Evolutionary conservation across 2,888 invertebrate genomes (phyloP).

Genomic region (Mesorhabditis belari): DNA sequence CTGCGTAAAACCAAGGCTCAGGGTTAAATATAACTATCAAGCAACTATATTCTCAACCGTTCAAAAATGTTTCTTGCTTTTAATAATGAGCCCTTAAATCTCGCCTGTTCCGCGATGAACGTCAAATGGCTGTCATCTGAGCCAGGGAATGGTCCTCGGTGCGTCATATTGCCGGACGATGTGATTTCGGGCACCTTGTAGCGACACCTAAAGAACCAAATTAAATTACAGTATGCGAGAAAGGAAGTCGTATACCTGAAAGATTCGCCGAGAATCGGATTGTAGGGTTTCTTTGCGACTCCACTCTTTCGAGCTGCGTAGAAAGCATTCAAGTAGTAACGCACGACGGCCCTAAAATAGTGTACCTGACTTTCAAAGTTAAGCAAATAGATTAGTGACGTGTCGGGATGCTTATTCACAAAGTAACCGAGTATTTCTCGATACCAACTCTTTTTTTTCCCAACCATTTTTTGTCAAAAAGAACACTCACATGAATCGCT

Average conservation of each 20-base stretch:
- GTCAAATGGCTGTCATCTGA: conserved; percentile 76
- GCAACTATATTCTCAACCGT: too few relatives aligned
- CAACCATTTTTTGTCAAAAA: background rate
- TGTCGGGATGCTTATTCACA: too few relatives aligned
- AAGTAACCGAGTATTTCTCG: background rate
- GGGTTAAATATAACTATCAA: too few relatives aligned
- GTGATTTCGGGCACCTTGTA: conserved; percentile 31
- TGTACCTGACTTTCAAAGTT: too few relatives aligned
- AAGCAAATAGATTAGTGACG: too few relatives aligned
- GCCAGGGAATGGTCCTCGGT: conserved; percentile 73
- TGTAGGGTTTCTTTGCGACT: conserved; percentile 97
- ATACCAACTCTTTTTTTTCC: background rate
- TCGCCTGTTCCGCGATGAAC: conserved; percentile 84
- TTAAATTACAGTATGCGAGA: background rate
- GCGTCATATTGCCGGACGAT: background rate
- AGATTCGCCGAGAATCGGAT: conserved; percentile 92
- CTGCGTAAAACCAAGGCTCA: background rate
- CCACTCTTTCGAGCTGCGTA: conserved; percentile 94
- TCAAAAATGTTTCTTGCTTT: too few relatives aligned
- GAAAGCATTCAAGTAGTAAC: conserved; percentile 96
- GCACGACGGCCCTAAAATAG: conserved; percentile 74
- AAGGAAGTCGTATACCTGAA: conserved; percentile 80
- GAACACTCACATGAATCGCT: conserved; percentile 38
- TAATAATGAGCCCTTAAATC: too few relatives aligned
- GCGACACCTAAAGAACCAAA: conserved; percentile 31